Evolutionary conservation across 2,888 invertebrate genomes (phyloP).

Genomic region (Hirtodrosophila histrioides): DNA sequence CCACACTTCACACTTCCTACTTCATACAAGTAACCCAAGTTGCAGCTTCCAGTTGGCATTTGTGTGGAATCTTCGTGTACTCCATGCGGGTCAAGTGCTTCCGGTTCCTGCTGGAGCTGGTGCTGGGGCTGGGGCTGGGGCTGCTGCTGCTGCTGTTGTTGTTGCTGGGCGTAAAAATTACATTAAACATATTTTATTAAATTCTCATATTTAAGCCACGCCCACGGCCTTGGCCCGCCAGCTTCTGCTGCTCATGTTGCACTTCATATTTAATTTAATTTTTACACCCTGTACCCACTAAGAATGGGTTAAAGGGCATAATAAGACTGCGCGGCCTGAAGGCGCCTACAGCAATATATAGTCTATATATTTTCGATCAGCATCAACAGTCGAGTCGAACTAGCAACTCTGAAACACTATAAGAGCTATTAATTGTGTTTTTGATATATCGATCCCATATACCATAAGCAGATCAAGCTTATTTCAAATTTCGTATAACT

Average conservation of each 20-base stretch:
- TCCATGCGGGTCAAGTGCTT: slow-evolving; percentile 48
- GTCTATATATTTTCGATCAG: neutral
- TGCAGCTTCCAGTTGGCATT: slow-evolving; percentile 40
- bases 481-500: too few relatives aligned
- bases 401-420: too few relatives aligned
- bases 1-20: neutral
- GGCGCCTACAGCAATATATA: neutral
- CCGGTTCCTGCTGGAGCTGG: slow-evolving; percentile 40
- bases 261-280: slow-evolving; percentile 65
- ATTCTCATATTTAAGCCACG: slow-evolving; percentile 56
- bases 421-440: too few relatives aligned
- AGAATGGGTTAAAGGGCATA: too few relatives aligned
- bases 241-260: slow-evolving; percentile 42
- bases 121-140: too few relatives aligned
- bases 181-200: slow-evolving; percentile 77
- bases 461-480: too few relatives aligned
- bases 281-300: slow-evolving; percentile 2
- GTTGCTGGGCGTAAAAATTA: slow-evolving; percentile 47
- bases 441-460: too few relatives aligned
- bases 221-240: slow-evolving; percentile 7
- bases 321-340: too few relatives aligned
- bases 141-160: slow-evolving; percentile 23
- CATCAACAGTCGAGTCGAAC: too few relatives aligned
- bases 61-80: slow-evolving; percentile 39
- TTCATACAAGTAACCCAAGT: slow-evolving; percentile 3